Evolutionary conservation across 2,797 vertebrate species (phyloP).

Genomic region (Micromesistius poutassou): DNA sequence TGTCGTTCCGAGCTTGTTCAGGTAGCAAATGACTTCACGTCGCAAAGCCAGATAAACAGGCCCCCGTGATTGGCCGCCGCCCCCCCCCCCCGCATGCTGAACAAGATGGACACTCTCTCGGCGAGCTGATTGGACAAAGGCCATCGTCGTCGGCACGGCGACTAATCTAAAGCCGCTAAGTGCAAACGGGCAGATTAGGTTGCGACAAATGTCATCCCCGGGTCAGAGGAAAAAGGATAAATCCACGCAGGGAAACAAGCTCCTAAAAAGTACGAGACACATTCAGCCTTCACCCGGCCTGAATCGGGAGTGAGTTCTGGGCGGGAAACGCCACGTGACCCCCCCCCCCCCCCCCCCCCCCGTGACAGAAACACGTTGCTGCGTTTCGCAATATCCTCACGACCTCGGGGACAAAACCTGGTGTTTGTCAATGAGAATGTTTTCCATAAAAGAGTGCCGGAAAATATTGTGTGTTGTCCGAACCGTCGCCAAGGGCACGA

Average conservation of each 20-base stretch:
- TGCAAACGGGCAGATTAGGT: neutral
- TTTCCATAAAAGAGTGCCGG: no score
- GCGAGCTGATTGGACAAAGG: neutral
- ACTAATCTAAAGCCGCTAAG: neutral
- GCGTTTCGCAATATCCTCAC: neutral
- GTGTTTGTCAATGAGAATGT: no score
- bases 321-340: constrained; percentile 21
- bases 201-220: neutral
- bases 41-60: neutral
- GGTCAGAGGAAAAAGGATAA: neutral
- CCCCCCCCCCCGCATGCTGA: neutral
- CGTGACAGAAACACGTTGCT: neutral
- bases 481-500: neutral
- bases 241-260: constrained; percentile 5
- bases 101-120: neutral
- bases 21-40: neutral
- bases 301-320: constrained; percentile 16
- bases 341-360: no score
- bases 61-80: neutral
- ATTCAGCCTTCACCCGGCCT: constrained; percentile 24
- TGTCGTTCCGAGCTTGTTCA: neutral
- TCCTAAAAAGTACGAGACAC: neutral
- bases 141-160: neutral
- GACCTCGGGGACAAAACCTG: neutral
- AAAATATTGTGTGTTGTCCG: neutral